phyloP scores from a whole-genome alignment of 2,888 invertebrate genomes.

The Drosophila ezoana region DNA sequence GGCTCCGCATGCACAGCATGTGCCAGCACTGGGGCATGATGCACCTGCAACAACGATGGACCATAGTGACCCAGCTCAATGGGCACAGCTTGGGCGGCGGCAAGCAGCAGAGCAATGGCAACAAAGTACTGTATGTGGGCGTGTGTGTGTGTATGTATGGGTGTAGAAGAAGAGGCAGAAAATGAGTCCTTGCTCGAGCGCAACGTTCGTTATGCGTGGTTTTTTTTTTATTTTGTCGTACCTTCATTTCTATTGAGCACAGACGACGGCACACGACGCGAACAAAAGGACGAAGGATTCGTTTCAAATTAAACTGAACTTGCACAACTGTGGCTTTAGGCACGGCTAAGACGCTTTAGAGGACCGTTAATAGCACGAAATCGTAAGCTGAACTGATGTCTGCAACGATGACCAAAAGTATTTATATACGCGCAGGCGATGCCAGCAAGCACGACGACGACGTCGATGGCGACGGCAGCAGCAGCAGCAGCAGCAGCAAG shows the following conservation, averaged over 20 bases:
- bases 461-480: slow-evolving; percentile 38
- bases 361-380: slow-evolving; percentile 84
- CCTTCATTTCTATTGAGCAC: slow-evolving; percentile 69
- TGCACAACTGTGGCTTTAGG: slow-evolving; percentile 38
- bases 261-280: slow-evolving; percentile 61
- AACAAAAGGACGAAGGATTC: slow-evolving; percentile 64
- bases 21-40: slow-evolving; percentile 79
- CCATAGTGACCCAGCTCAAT: slow-evolving; percentile 84
- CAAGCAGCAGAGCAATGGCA: slow-evolving; percentile 83
- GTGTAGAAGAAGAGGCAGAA: slow-evolving; percentile 41
- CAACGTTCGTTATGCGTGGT: slow-evolving; percentile 1
- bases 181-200: slow-evolving; percentile 45
- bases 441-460: slow-evolving; percentile 41
- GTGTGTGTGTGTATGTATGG: slow-evolving; percentile 20
- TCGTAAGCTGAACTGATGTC: slow-evolving; percentile 84
- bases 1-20: slow-evolving; percentile 83
- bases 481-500: slow-evolving; percentile 23
- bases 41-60: slow-evolving; percentile 72
- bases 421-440: slow-evolving; percentile 84
- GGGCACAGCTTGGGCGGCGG: slow-evolving; percentile 83
- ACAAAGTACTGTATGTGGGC: slow-evolving; percentile 80
- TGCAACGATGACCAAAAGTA: slow-evolving; percentile 85
- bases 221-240: slow-evolving; percentile 39
- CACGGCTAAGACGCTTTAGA: slow-evolving; percentile 58
- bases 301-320: slow-evolving; percentile 46